phyloP scores from a whole-genome alignment of 92 coral and sea anemone species.

The Zoanthus sociatus region DNA sequence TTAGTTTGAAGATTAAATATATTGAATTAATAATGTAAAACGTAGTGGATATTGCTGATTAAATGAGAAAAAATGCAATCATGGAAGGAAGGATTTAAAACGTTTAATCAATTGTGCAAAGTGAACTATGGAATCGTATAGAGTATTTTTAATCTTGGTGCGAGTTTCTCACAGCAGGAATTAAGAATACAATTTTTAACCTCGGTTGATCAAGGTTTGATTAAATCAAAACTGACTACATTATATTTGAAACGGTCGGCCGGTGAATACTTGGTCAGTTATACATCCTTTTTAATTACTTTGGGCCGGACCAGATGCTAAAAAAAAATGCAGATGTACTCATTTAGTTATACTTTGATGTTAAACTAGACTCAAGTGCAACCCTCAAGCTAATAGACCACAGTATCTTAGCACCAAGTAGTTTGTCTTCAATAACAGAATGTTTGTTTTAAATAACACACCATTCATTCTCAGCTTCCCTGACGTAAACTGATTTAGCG shows the following conservation, averaged over 20 bases:
- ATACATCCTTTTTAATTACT: not conserved
- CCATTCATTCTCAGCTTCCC: too few relatives aligned
- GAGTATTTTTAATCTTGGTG: constrained; percentile 3
- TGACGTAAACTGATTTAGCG: too few relatives aligned
- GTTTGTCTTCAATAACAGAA: too few relatives aligned
- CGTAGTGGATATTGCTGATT: not conserved
- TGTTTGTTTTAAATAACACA: too few relatives aligned
- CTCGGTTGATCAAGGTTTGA: constrained; percentile 18
- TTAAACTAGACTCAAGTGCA: not conserved
- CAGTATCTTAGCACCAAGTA: too few relatives aligned
- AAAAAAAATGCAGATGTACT: not conserved
- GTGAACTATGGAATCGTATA: not conserved
- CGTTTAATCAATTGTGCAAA: not conserved
- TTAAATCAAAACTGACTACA: constrained; percentile 31
- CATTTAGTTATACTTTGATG: not conserved
- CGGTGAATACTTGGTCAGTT: not conserved
- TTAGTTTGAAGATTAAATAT: constrained; percentile 22
- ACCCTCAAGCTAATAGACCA: not conserved
- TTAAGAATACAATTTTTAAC: constrained; percentile 8
- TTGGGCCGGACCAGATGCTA: not conserved
- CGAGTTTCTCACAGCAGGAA: constrained; percentile 45
- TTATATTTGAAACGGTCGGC: not conserved
- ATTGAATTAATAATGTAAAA: not conserved
- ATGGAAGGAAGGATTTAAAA: not conserved
- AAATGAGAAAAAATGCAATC: not conserved